phyloP scores from a whole-genome alignment of 2,888 invertebrate genomes.

The Phengaris alcon region DNA sequence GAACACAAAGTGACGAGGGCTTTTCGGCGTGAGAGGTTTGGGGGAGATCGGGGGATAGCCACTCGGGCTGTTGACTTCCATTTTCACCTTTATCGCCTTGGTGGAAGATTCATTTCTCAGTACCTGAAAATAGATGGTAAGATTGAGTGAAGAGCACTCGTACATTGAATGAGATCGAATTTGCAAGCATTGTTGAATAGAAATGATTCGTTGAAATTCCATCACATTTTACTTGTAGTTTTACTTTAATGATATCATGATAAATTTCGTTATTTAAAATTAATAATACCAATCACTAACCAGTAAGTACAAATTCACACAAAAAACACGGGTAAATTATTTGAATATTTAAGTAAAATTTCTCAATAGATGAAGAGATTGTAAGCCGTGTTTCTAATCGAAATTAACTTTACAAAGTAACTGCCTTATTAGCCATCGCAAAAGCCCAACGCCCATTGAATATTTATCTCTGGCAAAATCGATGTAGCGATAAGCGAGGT shows the following conservation, averaged over 20 bases:
- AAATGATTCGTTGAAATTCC: not conserved
- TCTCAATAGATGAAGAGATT: not conserved
- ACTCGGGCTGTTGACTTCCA: conserved; percentile 81
- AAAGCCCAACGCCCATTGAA: conserved; percentile 18
- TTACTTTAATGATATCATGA: not conserved
- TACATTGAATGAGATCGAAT: conserved; percentile 24
- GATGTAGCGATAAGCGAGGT: conserved; percentile 19
- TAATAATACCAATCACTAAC: too few species aligned
- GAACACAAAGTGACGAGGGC: conserved; percentile 77
- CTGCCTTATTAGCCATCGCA: not conserved
- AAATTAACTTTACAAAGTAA: not conserved
- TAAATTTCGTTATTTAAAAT: too few species aligned
- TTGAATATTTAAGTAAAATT: too few species aligned
- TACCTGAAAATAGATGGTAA: conserved; percentile 56
- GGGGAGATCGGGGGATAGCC: conserved; percentile 79
- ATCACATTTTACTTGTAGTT: not conserved
- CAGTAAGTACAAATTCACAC: too few species aligned
- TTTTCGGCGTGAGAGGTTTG: conserved; percentile 75
- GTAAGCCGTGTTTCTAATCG: not conserved
- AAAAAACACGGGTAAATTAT: too few species aligned
- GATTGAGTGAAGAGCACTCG: conserved; percentile 25
- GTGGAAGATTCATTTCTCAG: conserved; percentile 51
- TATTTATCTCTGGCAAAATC: conserved; percentile 23
- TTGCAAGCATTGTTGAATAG: conserved; percentile 22
- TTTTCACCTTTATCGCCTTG: conserved; percentile 47